Conservation (phyloP, 2,113 vertebrate species). For the Rhinopithecus roxellana region DNA sequence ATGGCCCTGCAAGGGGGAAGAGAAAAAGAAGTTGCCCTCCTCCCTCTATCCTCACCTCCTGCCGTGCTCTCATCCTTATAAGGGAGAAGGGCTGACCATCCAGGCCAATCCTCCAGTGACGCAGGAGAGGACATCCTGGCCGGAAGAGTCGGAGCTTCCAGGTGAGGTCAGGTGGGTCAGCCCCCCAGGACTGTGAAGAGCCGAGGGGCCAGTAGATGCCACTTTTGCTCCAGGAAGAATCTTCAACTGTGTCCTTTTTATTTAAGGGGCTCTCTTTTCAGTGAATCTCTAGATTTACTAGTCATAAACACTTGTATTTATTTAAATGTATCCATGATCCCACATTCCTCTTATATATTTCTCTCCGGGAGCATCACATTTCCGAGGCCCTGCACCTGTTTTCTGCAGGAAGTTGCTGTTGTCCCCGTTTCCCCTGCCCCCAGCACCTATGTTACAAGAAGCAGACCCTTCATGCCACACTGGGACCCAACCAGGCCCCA, state of each 20-base stretch:
- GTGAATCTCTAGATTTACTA: background rate
- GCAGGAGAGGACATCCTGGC: background rate
- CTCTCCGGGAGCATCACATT: background rate
- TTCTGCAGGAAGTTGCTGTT: background rate
- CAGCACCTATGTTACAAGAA: background rate
- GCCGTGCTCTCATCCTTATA: background rate
- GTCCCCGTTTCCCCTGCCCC: background rate
- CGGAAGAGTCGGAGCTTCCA: rapidly evolving
- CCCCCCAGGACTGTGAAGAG: background rate
- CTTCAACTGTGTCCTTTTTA: background rate
- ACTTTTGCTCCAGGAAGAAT: no score
- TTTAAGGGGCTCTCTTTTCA: background rate
- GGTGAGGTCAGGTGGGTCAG: no score
- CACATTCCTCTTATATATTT: background rate
- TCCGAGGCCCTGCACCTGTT: background rate
- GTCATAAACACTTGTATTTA: background rate
- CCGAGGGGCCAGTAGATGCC: no score
- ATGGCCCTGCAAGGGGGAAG: rapidly evolving
- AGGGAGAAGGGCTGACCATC: no score
- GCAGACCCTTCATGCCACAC: rapidly evolving
- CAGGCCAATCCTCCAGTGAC: no score
- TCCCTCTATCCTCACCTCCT: rapidly evolving
- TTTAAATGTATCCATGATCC: background rate
- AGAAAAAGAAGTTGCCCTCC: background rate
- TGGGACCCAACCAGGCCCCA: background rate